These are phyloP conservation scores for Amblyjoppa fuscipennis DNA, from an alignment of 2,888 invertebrate genomes.

Conservation along the genomic window DNA sequence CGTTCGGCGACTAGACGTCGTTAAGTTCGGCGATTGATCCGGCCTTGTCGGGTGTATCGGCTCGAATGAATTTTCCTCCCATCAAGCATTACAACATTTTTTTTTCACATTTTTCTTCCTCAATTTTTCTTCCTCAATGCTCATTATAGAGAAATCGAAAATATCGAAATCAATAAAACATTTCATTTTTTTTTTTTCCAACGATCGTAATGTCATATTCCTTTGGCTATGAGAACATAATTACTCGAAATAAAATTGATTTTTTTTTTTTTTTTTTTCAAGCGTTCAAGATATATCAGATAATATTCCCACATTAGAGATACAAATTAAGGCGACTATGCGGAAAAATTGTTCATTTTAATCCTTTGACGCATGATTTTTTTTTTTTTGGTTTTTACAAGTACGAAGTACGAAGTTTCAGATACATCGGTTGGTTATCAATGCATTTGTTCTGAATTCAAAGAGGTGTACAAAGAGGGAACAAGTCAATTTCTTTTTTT, in stretches of 20 bases:
- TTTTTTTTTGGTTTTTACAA: neutral
- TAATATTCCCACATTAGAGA: no score
- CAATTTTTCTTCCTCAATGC: neutral
- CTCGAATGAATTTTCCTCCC: neutral
- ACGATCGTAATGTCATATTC: neutral
- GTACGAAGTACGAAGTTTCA: neutral
- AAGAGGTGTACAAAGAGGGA: no score
- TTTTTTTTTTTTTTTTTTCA: neutral
- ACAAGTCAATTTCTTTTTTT: neutral
- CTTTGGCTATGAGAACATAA: neutral
- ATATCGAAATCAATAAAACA: neutral
- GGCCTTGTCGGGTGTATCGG: neutral
- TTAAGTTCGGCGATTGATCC: slow-evolving; percentile 46
- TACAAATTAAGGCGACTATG: neutral
- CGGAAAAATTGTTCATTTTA: neutral
- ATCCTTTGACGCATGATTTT: neutral
- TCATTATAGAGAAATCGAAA: neutral
- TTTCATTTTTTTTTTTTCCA: neutral
- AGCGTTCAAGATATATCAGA: no score
- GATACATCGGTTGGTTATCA: neutral
- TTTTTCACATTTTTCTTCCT: neutral
- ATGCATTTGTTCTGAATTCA: no score
- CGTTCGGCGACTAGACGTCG: slow-evolving; percentile 48
- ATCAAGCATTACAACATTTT: neutral
- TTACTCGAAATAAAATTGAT: neutral